phyloP scores from a whole-genome alignment of 1,140 invertebrate species.

The Bathynomus jamesi region DNA sequence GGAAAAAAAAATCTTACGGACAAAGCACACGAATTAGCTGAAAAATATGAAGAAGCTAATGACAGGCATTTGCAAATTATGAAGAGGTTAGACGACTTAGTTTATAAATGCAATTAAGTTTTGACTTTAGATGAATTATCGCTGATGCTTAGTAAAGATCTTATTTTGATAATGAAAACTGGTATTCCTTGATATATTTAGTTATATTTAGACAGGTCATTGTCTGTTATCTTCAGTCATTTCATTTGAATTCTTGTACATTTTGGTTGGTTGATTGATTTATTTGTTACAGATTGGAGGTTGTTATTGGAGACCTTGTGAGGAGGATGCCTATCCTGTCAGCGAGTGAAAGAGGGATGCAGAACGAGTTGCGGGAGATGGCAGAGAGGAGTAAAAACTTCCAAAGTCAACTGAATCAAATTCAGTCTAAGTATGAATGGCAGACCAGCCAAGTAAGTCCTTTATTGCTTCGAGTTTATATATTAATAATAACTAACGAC shows the following conservation, averaged over 20 bases:
- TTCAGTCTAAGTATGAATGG: conserved; percentile 19
- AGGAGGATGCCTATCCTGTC: conserved; percentile 50
- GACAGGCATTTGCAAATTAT: conserved; percentile 57
- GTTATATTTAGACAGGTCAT: too few relatives aligned
- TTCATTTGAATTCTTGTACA: too few relatives aligned
- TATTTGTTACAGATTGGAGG: conserved; percentile 50
- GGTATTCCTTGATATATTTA: too few relatives aligned
- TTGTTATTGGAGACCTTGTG: conserved; percentile 49
- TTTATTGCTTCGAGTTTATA: not conserved
- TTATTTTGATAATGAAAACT: too few relatives aligned
- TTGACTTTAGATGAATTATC: too few relatives aligned
- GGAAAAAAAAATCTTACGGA: conserved; percentile 53
- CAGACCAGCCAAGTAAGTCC: conserved; percentile 17
- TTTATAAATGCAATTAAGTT: too few relatives aligned
- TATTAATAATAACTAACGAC: not conserved
- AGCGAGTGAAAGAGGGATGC: conserved; percentile 50
- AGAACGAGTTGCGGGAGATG: conserved; percentile 43
- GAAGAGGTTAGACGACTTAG: conserved; percentile 43
- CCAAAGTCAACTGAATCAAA: conserved; percentile 14
- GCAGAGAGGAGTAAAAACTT: conserved; percentile 15
- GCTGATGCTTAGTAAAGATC: too few relatives aligned
- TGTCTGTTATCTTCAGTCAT: too few relatives aligned
- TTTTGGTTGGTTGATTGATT: too few relatives aligned
- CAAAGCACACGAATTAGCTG: conserved; percentile 57
- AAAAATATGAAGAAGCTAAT: conserved; percentile 62